Percentiles rank a stretch among this genome's conserved stretches.
These are phyloP conservation scores for Desmodus rotundus DNA, from an alignment of 2,113 vertebrate species.

Conservation along the genomic window DNA sequence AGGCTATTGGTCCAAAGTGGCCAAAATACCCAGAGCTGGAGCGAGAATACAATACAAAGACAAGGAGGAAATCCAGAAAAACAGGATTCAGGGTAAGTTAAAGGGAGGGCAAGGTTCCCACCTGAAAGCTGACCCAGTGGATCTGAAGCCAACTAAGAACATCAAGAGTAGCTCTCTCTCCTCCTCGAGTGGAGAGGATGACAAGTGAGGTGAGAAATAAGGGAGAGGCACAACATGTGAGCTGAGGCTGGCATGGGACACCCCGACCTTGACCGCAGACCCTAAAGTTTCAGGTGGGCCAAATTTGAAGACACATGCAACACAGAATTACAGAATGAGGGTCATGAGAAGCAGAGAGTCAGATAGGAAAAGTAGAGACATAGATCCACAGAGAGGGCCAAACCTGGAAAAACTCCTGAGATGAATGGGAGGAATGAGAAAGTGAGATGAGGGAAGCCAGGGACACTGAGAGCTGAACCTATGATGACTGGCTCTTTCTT, in stretches of 20 bases:
- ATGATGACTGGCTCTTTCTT: not conserved
- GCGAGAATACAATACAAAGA: not conserved
- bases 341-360: not conserved
- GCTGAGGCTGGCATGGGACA: not conserved
- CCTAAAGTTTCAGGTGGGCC: not conserved
- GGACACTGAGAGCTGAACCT: not conserved
- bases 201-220: not conserved
- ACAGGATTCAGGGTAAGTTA: not conserved
- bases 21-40: not conserved
- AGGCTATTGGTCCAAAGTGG: not conserved
- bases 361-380: not conserved
- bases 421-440: not conserved
- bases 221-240: not conserved
- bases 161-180: not conserved
- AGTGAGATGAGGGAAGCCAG: not conserved
- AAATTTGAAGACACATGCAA: not conserved
- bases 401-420: not conserved
- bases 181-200: not conserved
- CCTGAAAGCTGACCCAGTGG: not conserved
- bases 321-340: not conserved
- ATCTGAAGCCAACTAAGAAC: not conserved
- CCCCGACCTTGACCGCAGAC: not conserved
- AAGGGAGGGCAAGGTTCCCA: not conserved
- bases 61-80: not conserved
- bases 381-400: not conserved